These are phyloP conservation scores for Chironomus tentans DNA, from an alignment of 2,888 invertebrate genomes.

Conservation along the genomic window DNA sequence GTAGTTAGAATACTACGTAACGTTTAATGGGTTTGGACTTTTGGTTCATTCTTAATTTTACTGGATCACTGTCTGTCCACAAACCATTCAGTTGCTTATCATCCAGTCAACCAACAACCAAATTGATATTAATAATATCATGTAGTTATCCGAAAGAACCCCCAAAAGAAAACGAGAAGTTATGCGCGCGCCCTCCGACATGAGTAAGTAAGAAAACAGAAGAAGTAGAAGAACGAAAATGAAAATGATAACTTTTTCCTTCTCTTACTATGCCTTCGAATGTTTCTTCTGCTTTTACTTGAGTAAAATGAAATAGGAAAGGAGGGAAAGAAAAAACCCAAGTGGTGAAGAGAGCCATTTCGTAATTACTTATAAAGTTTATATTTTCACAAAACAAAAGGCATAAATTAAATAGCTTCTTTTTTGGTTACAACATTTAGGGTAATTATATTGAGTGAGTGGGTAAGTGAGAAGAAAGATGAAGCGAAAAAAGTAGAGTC, in stretches of 20 bases:
- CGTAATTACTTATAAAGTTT: slow-evolving; percentile 17
- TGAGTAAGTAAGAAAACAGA: too few relatives aligned
- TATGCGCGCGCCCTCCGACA: too few relatives aligned
- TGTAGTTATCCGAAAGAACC: too few relatives aligned
- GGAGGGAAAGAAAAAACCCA: background rate
- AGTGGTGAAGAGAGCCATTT: slow-evolving; percentile 1
- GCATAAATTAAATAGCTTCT: slow-evolving; percentile 18
- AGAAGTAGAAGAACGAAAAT: too few relatives aligned
- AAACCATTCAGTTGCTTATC: too few relatives aligned
- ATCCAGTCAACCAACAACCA: too few relatives aligned
- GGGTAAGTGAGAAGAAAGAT: background rate
- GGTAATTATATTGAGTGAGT: slow-evolving; percentile 16
- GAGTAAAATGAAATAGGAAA: background rate
- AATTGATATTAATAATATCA: too few relatives aligned
- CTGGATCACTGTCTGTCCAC: too few relatives aligned
- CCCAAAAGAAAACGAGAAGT: too few relatives aligned
- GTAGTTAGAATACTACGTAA: too few relatives aligned
- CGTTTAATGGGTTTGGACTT: too few relatives aligned
- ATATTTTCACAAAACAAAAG: slow-evolving; percentile 9
- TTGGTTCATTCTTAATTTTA: too few relatives aligned
- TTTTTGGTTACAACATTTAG: slow-evolving; percentile 19
- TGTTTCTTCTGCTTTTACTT: background rate
- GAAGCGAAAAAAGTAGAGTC: background rate
- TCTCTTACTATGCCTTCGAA: background rate
- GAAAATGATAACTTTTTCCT: background rate